Conservation (phyloP, 2,113 vertebrate species). For the Ctenodactylus gundi region DNA sequence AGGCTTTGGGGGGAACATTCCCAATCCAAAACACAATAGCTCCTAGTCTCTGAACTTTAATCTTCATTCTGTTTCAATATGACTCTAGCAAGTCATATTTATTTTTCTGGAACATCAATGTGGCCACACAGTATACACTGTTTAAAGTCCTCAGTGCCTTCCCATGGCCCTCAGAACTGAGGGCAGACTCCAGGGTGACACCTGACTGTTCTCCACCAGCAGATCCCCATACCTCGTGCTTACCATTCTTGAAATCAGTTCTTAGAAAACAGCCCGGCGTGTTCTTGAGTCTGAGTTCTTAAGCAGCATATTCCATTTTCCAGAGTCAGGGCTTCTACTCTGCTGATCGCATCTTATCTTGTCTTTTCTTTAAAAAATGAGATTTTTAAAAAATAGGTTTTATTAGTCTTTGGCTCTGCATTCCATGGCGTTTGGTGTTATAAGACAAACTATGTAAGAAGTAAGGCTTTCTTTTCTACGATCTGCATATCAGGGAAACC, state of each 20-base stretch:
- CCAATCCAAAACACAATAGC: too few species aligned
- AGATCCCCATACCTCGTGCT: neutral
- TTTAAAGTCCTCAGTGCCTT: neutral
- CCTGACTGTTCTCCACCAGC: neutral
- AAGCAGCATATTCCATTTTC: neutral
- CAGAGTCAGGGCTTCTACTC: neutral
- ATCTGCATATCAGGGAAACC: neutral
- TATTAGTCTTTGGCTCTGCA: neutral
- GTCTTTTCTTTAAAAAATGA: neutral
- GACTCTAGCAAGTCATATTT: neutral
- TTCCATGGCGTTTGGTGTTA: neutral
- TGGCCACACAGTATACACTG: neutral
- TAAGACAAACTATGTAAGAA: neutral
- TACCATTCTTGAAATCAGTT: neutral
- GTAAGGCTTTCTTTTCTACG: constrained; percentile 1
- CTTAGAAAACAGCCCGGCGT: neutral
- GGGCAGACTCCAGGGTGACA: neutral
- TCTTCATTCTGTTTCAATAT: too few species aligned
- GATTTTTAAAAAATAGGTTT: neutral
- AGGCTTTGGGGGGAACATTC: too few species aligned
- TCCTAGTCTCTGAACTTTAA: too few species aligned
- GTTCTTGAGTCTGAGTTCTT: neutral
- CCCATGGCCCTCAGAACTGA: neutral
- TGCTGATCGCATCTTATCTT: neutral
- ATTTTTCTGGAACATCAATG: neutral